phyloP scores from a whole-genome alignment of 2,797 vertebrate species.

The Tragopan temminckii region DNA sequence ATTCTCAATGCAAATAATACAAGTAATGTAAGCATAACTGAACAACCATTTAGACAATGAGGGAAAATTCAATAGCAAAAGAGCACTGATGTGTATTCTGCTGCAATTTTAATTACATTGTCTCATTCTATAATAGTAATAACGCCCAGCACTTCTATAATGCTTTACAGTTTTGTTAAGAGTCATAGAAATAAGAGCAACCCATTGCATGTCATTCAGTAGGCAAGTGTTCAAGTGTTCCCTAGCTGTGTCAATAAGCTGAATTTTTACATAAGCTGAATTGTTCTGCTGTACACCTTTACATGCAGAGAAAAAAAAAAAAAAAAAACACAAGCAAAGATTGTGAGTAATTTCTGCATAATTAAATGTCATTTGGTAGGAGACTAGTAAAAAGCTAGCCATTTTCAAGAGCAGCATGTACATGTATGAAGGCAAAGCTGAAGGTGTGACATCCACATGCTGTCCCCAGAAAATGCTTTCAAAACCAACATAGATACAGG shows the following conservation, averaged over 20 bases:
- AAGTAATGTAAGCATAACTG: slow-evolving; percentile 32
- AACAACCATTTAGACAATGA: slow-evolving; percentile 55
- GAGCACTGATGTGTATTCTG: slow-evolving; percentile 56
- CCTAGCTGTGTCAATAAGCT: slow-evolving; percentile 11
- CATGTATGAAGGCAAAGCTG: not conserved
- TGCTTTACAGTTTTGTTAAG: not conserved
- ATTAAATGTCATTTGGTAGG: slow-evolving; percentile 17
- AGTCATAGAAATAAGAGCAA: slow-evolving; percentile 3
- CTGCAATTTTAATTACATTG: slow-evolving; percentile 61
- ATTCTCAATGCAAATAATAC: slow-evolving; percentile 69
- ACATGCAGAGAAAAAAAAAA: slow-evolving; percentile 24
- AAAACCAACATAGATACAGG: not conserved
- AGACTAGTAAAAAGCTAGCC: slow-evolving; percentile 32
- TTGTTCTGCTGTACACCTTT: slow-evolving; percentile 10
- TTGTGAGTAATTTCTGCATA: slow-evolving; percentile 47
- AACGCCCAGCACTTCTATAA: not conserved
- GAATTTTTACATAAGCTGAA: not conserved
- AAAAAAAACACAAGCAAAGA: slow-evolving; percentile 31
- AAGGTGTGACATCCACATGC: not conserved
- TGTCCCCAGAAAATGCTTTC: not conserved
- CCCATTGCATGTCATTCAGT: slow-evolving; percentile 26
- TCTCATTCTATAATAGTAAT: slow-evolving; percentile 57
- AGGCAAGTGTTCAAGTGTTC: slow-evolving; percentile 43
- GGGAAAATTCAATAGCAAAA: slow-evolving; percentile 61
- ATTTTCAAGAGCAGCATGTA: slow-evolving; percentile 32